Evolutionary conservation across 2,113 vertebrate genomes (phyloP).

Genomic region (Glaucomys volans): DNA sequence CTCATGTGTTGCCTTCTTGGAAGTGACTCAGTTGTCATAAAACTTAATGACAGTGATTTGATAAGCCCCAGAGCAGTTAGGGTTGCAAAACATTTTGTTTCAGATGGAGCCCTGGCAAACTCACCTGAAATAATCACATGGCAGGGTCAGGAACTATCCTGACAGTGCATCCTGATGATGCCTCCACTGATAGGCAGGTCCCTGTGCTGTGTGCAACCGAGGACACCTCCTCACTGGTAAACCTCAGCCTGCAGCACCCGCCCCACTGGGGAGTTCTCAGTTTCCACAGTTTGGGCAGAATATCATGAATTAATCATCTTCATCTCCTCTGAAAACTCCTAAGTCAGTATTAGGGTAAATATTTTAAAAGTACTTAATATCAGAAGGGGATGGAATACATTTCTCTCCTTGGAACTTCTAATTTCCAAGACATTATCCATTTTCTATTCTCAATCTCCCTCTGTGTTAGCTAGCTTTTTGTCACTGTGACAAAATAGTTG

Average conservation of each 20-base stretch:
- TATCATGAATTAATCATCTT: neutral
- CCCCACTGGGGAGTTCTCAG: rapidly evolving
- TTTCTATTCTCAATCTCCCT: neutral
- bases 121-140: neutral
- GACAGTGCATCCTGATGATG: neutral
- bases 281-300: neutral
- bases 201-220: rapidly evolving
- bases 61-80: neutral
- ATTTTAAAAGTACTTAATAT: neutral
- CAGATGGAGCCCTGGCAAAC: neutral
- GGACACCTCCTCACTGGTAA: neutral
- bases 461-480: too few relatives aligned
- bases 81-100: neutral
- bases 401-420: neutral
- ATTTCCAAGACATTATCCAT: neutral
- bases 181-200: rapidly evolving
- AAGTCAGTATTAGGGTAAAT: neutral
- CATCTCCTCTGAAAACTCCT: neutral
- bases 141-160: neutral
- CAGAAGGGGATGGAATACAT: neutral
- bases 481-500: too few relatives aligned
- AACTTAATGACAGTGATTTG: neutral
- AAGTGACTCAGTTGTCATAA: slow-evolving; percentile 47
- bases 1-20: neutral
- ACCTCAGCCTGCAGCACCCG: neutral